These are phyloP conservation scores for Isichthys henryi DNA, from an alignment of 2,113 vertebrate species.

Conservation along the genomic window DNA sequence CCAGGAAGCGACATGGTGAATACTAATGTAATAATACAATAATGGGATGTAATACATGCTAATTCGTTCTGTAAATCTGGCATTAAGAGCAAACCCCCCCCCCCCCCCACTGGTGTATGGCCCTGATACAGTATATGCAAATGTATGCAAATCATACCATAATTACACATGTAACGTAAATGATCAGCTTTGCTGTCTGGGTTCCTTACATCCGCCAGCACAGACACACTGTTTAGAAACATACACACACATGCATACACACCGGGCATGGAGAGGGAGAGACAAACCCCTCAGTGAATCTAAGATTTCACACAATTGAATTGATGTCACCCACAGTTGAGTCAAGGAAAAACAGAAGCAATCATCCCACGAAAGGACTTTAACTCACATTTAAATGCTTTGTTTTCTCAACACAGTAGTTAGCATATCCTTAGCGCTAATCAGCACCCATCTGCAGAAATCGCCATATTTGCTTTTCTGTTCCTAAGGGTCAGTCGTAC, in stretches of 20 bases:
- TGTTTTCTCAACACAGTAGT: neutral
- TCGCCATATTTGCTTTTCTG: neutral
- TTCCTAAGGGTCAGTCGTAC: neutral
- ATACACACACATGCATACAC: neutral
- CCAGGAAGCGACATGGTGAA: neutral
- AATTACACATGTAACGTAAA: constrained; percentile 1
- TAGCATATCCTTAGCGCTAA: neutral
- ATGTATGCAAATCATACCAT: neutral
- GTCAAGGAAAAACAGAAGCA: neutral
- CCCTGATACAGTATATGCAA: neutral
- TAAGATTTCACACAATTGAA: neutral
- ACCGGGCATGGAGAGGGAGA: neutral
- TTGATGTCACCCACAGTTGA: neutral
- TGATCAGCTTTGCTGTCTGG: neutral
- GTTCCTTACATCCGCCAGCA: neutral
- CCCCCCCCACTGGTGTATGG: neutral
- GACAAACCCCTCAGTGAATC: neutral
- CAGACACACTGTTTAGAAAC: neutral
- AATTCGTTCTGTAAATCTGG: neutral
- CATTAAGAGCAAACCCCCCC: neutral
- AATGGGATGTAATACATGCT: constrained; percentile 6
- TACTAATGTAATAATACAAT: constrained; percentile 8
- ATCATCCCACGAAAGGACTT: neutral
- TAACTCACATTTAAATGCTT: neutral
- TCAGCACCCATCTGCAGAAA: neutral